These are phyloP conservation scores for Drosophila mulleri DNA, from an alignment of 2,888 invertebrate species.

Conservation along the genomic window DNA sequence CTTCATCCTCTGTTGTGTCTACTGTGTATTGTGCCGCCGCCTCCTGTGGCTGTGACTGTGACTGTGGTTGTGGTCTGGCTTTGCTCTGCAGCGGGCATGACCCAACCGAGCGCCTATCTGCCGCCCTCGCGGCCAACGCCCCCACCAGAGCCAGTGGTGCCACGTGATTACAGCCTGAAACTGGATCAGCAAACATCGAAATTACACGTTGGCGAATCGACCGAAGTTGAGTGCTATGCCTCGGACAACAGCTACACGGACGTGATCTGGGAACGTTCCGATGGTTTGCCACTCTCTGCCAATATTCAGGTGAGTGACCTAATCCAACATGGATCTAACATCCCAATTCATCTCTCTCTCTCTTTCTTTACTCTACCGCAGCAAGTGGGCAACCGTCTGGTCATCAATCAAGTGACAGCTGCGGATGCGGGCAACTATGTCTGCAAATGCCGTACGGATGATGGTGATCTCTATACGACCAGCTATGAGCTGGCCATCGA, in stretches of 20 bases:
- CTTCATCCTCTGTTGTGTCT: conserved; percentile 38
- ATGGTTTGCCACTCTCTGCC: conserved; percentile 79
- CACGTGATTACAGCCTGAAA: conserved; percentile 80
- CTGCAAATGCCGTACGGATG: conserved; percentile 88
- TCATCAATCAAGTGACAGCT: conserved; percentile 90
- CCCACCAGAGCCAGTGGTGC: conserved; percentile 46
- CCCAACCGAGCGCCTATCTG: conserved; percentile 43
- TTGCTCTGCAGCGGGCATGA: conserved; percentile 31
- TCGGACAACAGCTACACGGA: conserved; percentile 81
- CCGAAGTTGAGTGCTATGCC: conserved; percentile 84
- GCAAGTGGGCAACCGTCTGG: conserved; percentile 85
- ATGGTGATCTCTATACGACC: conserved; percentile 86
- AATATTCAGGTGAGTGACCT: conserved; percentile 78
- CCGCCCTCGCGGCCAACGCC: conserved; percentile 32
- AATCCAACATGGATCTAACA: not conserved
- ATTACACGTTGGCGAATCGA: conserved; percentile 83
- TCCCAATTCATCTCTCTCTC: not conserved
- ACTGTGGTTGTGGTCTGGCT: conserved; percentile 2
- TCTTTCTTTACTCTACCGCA: conserved; percentile 31
- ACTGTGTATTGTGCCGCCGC: conserved; percentile 11
- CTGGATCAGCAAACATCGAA: conserved; percentile 83
- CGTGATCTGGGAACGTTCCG: conserved; percentile 84
- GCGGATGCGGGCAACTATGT: conserved; percentile 95
- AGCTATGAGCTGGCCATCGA: conserved; percentile 86
- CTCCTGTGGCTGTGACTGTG: not conserved